Conservation (phyloP, 2,888 invertebrate genomes). For the Caenorhabditis parvicauda region DNA sequence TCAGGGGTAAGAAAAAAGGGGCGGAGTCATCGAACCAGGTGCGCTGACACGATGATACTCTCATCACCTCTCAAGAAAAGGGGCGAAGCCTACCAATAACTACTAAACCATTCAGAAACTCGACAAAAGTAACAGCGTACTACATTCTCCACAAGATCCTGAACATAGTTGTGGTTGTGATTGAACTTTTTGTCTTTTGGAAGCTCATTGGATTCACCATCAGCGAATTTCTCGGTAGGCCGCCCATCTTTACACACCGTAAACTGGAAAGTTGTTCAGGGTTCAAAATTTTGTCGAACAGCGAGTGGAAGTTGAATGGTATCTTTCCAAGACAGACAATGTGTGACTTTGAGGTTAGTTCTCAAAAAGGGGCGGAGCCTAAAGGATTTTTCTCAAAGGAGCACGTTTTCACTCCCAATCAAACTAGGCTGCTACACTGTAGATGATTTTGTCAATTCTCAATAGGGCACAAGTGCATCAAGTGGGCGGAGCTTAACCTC, state of each 20-base stretch:
- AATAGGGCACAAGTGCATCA: too few species aligned
- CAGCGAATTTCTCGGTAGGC: conserved; percentile 32
- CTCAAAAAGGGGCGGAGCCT: not conserved
- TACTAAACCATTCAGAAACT: too few species aligned
- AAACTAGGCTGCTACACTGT: too few species aligned
- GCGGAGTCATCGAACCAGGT: too few species aligned
- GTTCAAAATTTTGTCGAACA: conserved; percentile 30
- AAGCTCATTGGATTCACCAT: conserved; percentile 51
- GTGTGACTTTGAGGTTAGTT: conserved; percentile 40
- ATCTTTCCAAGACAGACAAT: conserved; percentile 42
- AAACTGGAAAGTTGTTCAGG: conserved; percentile 10
- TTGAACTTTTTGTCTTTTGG: conserved; percentile 53
- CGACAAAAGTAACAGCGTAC: too few species aligned
- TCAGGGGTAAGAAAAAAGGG: too few species aligned
- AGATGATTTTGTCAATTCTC: too few species aligned
- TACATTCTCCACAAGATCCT: too few species aligned
- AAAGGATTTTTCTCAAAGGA: not conserved
- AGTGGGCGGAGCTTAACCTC: too few species aligned
- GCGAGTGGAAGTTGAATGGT: conserved; percentile 38
- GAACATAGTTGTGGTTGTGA: conserved; percentile 53
- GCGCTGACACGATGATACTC: too few species aligned
- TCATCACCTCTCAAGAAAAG: too few species aligned
- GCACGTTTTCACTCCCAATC: not conserved
- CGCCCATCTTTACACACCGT: not conserved
- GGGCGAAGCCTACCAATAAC: too few species aligned